Evolutionary conservation across 2,797 vertebrate genomes (phyloP).

Genomic region (Heteromormyrus szaboi): DNA sequence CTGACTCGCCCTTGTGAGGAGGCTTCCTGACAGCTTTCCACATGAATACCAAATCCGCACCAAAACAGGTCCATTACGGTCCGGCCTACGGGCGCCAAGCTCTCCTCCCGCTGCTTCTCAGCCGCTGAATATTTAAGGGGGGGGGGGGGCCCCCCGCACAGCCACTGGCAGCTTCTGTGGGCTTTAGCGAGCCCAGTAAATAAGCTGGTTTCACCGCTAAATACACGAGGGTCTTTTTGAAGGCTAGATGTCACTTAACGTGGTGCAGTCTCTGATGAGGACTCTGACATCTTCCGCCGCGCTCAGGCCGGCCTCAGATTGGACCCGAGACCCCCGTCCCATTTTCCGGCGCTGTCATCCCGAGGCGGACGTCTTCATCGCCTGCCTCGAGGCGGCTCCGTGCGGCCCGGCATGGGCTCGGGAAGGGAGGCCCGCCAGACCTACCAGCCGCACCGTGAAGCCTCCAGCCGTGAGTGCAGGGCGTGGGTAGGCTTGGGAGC

Average conservation of each 20-base stretch:
- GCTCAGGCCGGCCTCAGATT: slow-evolving; percentile 28
- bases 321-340: slow-evolving; percentile 4
- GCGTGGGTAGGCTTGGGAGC: not conserved
- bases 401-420: not conserved
- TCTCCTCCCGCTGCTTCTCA: slow-evolving; percentile 46
- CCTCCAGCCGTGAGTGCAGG: not conserved
- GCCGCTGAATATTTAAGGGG: slow-evolving; percentile 58
- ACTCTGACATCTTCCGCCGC: slow-evolving; percentile 33
- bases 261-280: slow-evolving; percentile 26
- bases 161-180: slow-evolving; percentile 40
- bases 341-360: slow-evolving; percentile 36
- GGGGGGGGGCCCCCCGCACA: slow-evolving; percentile 43
- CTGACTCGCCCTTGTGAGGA: not conserved
- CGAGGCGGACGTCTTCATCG: slow-evolving; percentile 32
- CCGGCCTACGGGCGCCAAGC: not conserved
- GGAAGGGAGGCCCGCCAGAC: slow-evolving; percentile 13
- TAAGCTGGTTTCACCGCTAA: slow-evolving; percentile 47
- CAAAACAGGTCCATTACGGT: not conserved
- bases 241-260: slow-evolving; percentile 59
- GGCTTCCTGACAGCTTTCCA: not conserved
- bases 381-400: slow-evolving; percentile 4
- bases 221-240: slow-evolving; percentile 43
- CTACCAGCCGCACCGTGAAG: not conserved
- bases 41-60: not conserved
- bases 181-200: slow-evolving; percentile 68